Conservation (phyloP, 2,797 vertebrate genomes). For the Sebastes oblongus region DNA sequence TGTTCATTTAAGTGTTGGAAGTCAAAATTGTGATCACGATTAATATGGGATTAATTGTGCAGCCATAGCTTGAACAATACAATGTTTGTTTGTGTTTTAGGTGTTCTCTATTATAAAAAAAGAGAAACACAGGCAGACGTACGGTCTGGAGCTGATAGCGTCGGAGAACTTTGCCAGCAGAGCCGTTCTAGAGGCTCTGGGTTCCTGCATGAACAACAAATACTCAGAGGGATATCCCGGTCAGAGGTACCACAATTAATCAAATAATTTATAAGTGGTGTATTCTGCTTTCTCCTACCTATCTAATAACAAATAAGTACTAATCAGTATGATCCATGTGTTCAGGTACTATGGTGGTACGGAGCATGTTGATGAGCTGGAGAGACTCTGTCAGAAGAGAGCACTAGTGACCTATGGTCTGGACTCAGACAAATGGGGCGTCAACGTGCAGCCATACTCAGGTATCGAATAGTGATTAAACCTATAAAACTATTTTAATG, state of each 20-base stretch:
- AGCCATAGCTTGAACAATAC: neutral
- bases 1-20: too few relatives aligned
- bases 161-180: constrained; percentile 97
- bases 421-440: constrained; percentile 90
- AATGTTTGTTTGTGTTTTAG: constrained; percentile 55
- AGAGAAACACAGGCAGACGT: constrained; percentile 90
- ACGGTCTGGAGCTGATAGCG: constrained; percentile 93
- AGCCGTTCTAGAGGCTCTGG: constrained; percentile 93
- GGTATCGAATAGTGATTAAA: constrained; percentile 74
- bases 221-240: constrained; percentile 98
- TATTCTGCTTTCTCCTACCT: neutral
- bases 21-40: too few relatives aligned
- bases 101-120: constrained; percentile 93
- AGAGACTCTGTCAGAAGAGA: constrained; percentile 92
- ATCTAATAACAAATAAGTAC: neutral
- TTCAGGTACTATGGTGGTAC: constrained; percentile 95
- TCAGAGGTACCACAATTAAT: constrained; percentile 84
- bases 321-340: neutral
- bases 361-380: constrained; percentile 93
- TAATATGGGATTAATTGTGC: too few relatives aligned
- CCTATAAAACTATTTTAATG: neutral
- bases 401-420: constrained; percentile 88
- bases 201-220: constrained; percentile 98
- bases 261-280: neutral
- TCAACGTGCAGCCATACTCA: constrained; percentile 98